Percentiles rank a stretch among this genome's conserved stretches.
These are phyloP conservation scores for Amiota mariae DNA, from an alignment of 2,888 invertebrate species.

Conservation along the genomic window DNA sequence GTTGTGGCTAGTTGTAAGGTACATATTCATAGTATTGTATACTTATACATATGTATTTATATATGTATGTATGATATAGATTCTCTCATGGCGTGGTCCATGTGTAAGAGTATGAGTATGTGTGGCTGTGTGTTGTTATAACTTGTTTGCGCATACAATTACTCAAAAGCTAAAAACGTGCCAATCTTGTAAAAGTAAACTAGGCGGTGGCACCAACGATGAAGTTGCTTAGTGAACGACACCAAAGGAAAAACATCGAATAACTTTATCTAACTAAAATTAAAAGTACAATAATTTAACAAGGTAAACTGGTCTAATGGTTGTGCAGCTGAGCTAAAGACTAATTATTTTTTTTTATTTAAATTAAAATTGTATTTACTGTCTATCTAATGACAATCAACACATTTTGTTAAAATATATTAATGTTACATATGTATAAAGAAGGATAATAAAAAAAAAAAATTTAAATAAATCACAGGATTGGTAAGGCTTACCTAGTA, in stretches of 20 bases:
- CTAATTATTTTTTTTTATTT: no score
- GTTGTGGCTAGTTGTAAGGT: slow-evolving; percentile 10
- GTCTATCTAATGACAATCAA: no score
- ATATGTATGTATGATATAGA: no score
- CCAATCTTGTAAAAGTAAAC: slow-evolving; percentile 32
- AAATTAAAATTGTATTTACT: no score
- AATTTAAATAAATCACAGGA: no score
- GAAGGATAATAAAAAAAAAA: no score
- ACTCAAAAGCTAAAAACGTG: slow-evolving; percentile 29
- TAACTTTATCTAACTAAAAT: slow-evolving; percentile 27
- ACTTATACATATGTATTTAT: no score
- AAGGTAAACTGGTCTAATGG: slow-evolving; percentile 29
- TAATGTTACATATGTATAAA: no score
- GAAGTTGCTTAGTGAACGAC: slow-evolving; percentile 7
- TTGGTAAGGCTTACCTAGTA: no score
- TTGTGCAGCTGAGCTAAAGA: slow-evolving; percentile 20
- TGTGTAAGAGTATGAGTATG: background rate
- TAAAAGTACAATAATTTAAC: slow-evolving; percentile 25
- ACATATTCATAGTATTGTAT: no score
- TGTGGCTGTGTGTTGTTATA: background rate
- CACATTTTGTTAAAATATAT: no score
- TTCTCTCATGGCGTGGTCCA: no score
- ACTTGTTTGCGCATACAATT: slow-evolving; percentile 33
- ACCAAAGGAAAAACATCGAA: background rate
- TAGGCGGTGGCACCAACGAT: slow-evolving; percentile 22